phyloP scores from a whole-genome alignment of 2,113 vertebrate species.

The Rhipidura dahli region DNA sequence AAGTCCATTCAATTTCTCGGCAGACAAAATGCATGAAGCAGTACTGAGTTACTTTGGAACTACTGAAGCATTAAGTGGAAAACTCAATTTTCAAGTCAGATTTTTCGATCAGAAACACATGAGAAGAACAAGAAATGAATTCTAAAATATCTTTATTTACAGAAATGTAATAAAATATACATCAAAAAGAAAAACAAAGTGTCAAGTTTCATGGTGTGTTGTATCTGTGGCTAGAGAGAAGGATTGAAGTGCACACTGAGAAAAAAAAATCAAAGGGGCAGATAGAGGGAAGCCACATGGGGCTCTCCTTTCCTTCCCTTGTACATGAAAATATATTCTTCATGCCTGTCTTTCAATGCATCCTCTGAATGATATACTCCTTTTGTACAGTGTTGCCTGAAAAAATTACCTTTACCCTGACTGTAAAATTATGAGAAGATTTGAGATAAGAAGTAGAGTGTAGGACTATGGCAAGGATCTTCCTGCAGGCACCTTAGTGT shows the following conservation, averaged over 20 bases:
- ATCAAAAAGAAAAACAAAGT: not conserved
- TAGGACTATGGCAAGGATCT: not conserved
- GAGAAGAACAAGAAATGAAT: slow-evolving; percentile 50
- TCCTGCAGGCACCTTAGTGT: not conserved
- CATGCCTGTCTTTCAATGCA: not conserved
- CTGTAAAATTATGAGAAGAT: not conserved
- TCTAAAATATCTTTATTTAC: slow-evolving; percentile 35
- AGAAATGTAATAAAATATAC: not conserved
- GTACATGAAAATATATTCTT: not conserved
- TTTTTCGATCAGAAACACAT: slow-evolving; percentile 57
- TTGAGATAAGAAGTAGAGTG: not conserved
- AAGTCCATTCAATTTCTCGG: slow-evolving; percentile 67
- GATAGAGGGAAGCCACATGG: not conserved
- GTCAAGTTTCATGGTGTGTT: not conserved
- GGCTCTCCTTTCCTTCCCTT: not conserved
- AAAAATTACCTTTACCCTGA: not conserved
- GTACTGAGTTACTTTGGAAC: slow-evolving; percentile 44
- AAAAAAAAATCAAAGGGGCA: not conserved
- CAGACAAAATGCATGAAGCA: slow-evolving; percentile 45
- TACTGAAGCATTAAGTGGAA: slow-evolving; percentile 61
- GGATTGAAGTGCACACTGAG: not conserved
- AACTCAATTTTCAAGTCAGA: slow-evolving; percentile 67
- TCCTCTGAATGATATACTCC: not conserved
- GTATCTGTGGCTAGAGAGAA: not conserved
- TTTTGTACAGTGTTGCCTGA: not conserved